Conservation (phyloP, 1,140 invertebrate species). For the Subanguina moxae region DNA sequence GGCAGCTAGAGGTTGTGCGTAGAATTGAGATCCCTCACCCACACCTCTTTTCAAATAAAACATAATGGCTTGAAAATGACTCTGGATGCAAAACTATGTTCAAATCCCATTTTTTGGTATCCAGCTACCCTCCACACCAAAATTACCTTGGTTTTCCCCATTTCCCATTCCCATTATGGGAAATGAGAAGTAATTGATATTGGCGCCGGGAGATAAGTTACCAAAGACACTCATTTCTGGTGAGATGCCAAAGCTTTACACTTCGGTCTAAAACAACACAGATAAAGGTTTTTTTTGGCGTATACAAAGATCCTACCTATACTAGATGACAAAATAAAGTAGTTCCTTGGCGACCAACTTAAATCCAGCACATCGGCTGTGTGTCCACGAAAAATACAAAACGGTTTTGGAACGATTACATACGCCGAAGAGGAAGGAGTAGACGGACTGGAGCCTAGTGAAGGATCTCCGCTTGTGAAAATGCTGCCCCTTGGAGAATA, state of each 20-base stretch:
- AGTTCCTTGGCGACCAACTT: constrained; percentile 90
- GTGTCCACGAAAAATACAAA: constrained; percentile 88
- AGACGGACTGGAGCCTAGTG: neutral
- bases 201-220: no score
- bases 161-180: no score
- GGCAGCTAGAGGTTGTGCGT: no score
- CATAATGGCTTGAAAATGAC: no score
- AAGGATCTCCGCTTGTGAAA: neutral
- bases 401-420: constrained; percentile 85
- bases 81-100: no score
- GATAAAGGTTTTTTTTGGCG: neutral
- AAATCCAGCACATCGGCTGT: constrained; percentile 92
- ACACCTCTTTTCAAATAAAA: no score
- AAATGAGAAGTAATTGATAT: no score
- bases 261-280: constrained; percentile 67
- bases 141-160: no score
- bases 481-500: neutral
- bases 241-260: constrained; percentile 93
- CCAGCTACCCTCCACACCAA: no score
- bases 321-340: constrained; percentile 90
- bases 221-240: constrained; percentile 88
- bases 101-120: no score
- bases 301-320: constrained; percentile 70
- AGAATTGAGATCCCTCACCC: no score
- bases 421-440: neutral